Conservation (phyloP, 2,797 vertebrate species). For the Macrochelys suwanniensis region DNA sequence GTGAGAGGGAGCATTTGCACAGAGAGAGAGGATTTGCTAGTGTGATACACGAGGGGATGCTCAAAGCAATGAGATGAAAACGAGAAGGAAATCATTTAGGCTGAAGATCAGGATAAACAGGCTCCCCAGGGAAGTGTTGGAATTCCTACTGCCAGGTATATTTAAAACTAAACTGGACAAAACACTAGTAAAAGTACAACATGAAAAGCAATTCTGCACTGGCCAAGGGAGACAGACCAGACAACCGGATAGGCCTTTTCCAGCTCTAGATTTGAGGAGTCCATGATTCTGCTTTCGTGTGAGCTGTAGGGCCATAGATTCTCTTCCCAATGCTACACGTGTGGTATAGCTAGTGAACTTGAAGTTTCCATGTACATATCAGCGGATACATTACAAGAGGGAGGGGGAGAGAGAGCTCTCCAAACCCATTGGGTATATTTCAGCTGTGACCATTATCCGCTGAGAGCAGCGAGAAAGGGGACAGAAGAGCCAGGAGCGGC, state of each 20-base stretch:
- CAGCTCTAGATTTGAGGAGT: not conserved
- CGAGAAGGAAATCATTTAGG: not conserved
- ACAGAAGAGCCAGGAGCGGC: fast-evolving
- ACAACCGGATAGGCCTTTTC: not conserved
- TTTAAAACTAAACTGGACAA: not conserved
- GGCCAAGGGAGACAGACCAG: not conserved
- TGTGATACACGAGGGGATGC: not conserved
- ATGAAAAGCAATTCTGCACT: not conserved
- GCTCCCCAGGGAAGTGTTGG: not conserved
- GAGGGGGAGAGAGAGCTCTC: not conserved
- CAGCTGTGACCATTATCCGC: not conserved
- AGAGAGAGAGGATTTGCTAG: not conserved
- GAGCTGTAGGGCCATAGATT: not conserved
- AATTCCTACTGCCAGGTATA: not conserved
- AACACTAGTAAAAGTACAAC: not conserved
- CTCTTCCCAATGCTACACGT: not conserved
- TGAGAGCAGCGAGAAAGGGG: not conserved
- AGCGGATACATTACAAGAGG: not conserved
- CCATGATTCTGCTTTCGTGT: not conserved
- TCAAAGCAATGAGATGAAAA: not conserved
- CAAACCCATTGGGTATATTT: not conserved
- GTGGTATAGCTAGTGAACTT: not conserved
- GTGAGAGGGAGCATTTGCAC: not conserved
- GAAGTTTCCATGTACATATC: not conserved
- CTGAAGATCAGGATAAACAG: not conserved